phyloP scores from a whole-genome alignment of 2,888 invertebrate genomes.

The Glaucopsyche alexis region DNA sequence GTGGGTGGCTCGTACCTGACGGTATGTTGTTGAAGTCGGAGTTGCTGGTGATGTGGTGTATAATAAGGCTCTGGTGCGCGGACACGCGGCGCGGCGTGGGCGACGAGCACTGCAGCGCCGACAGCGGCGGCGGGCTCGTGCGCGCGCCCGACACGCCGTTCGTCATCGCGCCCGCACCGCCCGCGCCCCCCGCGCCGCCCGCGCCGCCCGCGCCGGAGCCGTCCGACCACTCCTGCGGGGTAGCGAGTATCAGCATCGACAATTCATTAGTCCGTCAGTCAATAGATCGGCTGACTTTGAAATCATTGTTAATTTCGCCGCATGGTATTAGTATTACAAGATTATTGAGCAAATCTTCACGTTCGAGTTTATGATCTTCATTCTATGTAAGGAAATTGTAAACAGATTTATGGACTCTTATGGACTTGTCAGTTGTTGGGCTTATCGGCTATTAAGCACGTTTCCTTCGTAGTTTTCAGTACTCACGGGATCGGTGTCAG shows the following conservation, averaged over 20 bases:
- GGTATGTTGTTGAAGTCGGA: constrained; percentile 75
- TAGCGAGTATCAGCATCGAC: background rate
- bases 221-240: constrained; percentile 60
- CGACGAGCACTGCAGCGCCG: constrained; percentile 74
- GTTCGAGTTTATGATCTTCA: too few species aligned
- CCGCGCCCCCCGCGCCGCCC: constrained; percentile 36
- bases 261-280: too few species aligned
- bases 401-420: too few species aligned
- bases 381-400: too few species aligned
- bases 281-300: too few species aligned
- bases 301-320: too few species aligned
- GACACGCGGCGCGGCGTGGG: constrained; percentile 73
- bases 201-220: constrained; percentile 40
- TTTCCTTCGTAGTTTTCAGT: background rate
- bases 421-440: too few species aligned
- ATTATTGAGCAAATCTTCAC: too few species aligned
- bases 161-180: constrained; percentile 31
- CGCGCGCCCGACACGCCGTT: constrained; percentile 41
- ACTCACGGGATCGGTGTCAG: constrained; percentile 52
- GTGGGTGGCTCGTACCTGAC: constrained; percentile 48
- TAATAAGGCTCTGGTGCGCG: constrained; percentile 74
- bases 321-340: too few species aligned
- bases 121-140: constrained; percentile 67
- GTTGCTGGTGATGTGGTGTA: constrained; percentile 75
- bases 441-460: too few species aligned